phyloP scores from a whole-genome alignment of 2,888 invertebrate species.

The Trimorus sp. region DNA sequence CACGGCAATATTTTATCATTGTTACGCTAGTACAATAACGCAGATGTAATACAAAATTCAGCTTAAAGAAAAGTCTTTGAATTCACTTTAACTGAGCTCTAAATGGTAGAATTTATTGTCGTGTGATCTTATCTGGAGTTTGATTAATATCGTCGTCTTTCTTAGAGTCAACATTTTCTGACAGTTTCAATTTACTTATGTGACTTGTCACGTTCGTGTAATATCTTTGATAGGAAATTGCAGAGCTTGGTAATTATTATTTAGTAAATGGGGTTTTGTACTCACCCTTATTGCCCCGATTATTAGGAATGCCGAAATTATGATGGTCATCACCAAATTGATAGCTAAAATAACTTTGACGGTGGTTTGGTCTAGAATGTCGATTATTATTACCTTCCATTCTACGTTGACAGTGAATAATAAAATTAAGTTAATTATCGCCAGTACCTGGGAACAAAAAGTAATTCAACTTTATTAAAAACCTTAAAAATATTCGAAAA shows the following conservation, averaged over 20 bases:
- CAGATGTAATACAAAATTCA: too few species aligned
- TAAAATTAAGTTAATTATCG: slow-evolving; percentile 87
- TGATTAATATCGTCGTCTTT: background rate
- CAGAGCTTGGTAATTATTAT: background rate
- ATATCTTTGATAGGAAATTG: too few species aligned
- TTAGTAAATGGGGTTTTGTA: slow-evolving; percentile 21
- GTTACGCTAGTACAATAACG: too few species aligned
- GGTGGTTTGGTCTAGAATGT: slow-evolving; percentile 86
- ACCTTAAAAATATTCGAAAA: too few species aligned
- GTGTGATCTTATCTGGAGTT: background rate
- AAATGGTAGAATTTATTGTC: background rate
- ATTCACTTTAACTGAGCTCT: too few species aligned
- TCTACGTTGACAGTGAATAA: slow-evolving; percentile 86
- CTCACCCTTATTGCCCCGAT: slow-evolving; percentile 89
- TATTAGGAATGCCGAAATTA: slow-evolving; percentile 90
- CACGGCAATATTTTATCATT: too few species aligned
- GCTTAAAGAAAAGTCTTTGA: too few species aligned
- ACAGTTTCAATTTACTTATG: slow-evolving; percentile 1
- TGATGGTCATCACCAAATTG: slow-evolving; percentile 91
- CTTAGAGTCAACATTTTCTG: background rate
- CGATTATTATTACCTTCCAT: slow-evolving; percentile 90
- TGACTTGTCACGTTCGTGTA: too few species aligned
- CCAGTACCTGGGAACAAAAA: slow-evolving; percentile 83
- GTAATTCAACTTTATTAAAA: too few species aligned
- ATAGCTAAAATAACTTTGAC: slow-evolving; percentile 90